phyloP scores from a whole-genome alignment of 2,797 vertebrate species.

The Myotis vivesi region DNA sequence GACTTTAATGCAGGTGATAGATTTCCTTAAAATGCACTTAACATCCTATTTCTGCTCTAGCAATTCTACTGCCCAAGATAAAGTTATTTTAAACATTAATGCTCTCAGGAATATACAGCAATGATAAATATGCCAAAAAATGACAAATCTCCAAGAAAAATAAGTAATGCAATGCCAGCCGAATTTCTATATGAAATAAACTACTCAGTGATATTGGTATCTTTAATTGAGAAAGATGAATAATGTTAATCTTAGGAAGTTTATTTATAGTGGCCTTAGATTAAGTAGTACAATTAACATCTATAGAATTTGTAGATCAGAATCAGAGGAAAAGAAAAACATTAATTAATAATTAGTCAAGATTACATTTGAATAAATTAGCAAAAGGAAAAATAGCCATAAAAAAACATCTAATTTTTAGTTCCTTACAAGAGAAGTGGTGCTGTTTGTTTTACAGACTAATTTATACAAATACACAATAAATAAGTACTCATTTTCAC shows the following conservation, averaged over 20 bases:
- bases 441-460: not conserved
- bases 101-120: not conserved
- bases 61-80: not conserved
- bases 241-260: not conserved
- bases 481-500: not conserved
- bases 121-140: not conserved
- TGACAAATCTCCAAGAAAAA: conserved; percentile 13
- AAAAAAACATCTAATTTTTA: conserved; percentile 13
- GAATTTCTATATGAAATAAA: conserved; percentile 5
- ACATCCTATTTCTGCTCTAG: not conserved
- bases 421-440: not conserved
- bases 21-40: not conserved
- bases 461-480: not conserved
- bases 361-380: conserved; percentile 48
- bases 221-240: conserved; percentile 5
- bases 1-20: not conserved
- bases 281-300: conserved; percentile 50
- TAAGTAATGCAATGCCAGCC: not conserved
- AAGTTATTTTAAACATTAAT: conserved; percentile 33
- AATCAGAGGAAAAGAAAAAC: conserved; percentile 34
- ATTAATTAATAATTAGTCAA: conserved; percentile 55
- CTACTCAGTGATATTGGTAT: not conserved
- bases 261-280: conserved; percentile 34
- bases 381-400: not conserved
- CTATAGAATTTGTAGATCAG: conserved; percentile 4